phyloP scores from a whole-genome alignment of 2,888 invertebrate genomes.

The Sarcophaga subvicina region DNA sequence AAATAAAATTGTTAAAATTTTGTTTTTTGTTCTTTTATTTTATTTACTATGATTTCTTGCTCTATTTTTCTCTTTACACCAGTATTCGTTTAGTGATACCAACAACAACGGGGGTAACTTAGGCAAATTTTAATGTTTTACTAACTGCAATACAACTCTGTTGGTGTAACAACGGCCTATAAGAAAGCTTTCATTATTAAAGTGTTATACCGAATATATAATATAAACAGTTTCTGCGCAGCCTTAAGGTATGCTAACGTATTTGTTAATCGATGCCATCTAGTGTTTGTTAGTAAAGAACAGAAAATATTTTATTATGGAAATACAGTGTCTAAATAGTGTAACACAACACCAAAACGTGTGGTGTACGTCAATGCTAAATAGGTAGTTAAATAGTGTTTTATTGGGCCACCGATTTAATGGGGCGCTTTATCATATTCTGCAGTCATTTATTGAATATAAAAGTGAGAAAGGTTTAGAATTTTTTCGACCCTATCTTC shows the following conservation, averaged over 20 bases:
- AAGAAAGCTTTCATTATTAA: not conserved
- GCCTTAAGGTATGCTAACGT: not conserved
- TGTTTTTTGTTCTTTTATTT: conserved; percentile 31
- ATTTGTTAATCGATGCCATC: not conserved
- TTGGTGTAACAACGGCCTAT: conserved; percentile 30
- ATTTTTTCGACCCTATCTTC: too few species aligned
- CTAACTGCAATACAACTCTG: conserved; percentile 35
- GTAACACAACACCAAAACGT: not conserved
- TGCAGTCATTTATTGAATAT: too few species aligned
- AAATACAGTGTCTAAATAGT: not conserved
- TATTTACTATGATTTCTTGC: conserved; percentile 10
- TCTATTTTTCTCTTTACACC: not conserved
- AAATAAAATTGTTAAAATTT: conserved; percentile 12
- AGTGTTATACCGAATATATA: conserved; percentile 24
- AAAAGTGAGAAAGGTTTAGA: too few species aligned
- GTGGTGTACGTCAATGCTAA: not conserved
- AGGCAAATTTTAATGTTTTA: conserved; percentile 7
- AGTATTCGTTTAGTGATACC: conserved; percentile 6
- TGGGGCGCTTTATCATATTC: too few species aligned
- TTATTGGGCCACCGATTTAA: too few species aligned
- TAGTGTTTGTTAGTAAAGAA: not conserved
- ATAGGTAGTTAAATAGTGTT: too few species aligned
- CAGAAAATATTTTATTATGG: not conserved
- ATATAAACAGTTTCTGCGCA: not conserved
- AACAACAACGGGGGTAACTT: conserved; percentile 9